A percentile compares a stretch with the other conserved stretches of the same genome.
These are phyloP conservation scores for Mirounga angustirostris DNA, from an alignment of 2,113 vertebrate genomes.

Conservation along the genomic window DNA sequence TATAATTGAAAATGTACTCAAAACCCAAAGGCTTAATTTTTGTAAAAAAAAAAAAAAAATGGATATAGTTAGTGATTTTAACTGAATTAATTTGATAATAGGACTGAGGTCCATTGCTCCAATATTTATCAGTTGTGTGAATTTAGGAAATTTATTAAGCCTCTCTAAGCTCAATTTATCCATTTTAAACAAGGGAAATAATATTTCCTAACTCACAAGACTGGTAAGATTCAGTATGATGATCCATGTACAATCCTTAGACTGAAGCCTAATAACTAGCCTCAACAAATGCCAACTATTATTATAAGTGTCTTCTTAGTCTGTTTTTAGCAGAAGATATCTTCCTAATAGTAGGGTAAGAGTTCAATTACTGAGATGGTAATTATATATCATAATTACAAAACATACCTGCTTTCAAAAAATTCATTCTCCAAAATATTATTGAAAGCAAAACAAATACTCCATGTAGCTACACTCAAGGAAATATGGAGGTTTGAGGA, in stretches of 20 bases:
- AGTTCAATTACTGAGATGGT: background rate
- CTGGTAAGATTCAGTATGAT: background rate
- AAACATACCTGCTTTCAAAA: slow-evolving; percentile 11
- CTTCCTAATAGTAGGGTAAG: background rate
- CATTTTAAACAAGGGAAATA: background rate
- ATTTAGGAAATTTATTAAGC: background rate
- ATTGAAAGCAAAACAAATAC: background rate
- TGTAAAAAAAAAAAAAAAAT: background rate
- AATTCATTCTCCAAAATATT: background rate
- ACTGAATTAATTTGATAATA: background rate
- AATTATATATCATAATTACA: background rate
- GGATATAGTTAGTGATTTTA: background rate
- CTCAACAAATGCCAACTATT: background rate
- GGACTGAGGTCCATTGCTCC: background rate
- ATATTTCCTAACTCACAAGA: background rate
- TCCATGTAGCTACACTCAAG: background rate
- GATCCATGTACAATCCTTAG: background rate
- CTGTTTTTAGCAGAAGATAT: background rate
- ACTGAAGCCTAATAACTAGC: background rate
- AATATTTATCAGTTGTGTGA: background rate
- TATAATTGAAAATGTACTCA: slow-evolving; percentile 26
- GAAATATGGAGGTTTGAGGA: background rate
- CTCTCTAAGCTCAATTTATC: background rate
- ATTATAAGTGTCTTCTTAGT: background rate
- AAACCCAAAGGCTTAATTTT: background rate